Percentiles rank a stretch among this genome's conserved stretches.
Evolutionary conservation across 2,888 invertebrate species (phyloP).

Genomic region (Flexamia atlantica): DNA sequence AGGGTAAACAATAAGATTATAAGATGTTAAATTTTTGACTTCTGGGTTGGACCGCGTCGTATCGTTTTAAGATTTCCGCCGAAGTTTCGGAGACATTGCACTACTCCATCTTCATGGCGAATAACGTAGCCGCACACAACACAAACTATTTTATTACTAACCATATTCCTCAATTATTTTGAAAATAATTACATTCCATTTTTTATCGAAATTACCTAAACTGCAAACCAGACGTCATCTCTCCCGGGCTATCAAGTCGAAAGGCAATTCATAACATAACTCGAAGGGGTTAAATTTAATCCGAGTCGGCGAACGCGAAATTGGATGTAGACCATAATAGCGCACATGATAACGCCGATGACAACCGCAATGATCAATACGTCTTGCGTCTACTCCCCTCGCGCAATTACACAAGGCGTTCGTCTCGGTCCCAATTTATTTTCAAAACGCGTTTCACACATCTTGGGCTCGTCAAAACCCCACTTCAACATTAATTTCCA

Average conservation of each 20-base stretch:
- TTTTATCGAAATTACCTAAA: too few relatives aligned
- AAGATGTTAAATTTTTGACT: too few relatives aligned
- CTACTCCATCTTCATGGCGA: too few relatives aligned
- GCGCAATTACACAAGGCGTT: constrained; percentile 4
- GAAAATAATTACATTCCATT: too few relatives aligned
- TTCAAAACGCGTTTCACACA: constrained; percentile 38
- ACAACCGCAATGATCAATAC: background rate
- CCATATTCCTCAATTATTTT: too few relatives aligned
- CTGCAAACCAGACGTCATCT: background rate
- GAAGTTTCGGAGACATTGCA: too few relatives aligned
- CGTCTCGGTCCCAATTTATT: constrained; percentile 17
- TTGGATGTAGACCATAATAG: constrained; percentile 29
- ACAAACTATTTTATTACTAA: too few relatives aligned
- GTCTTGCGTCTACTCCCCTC: constrained; percentile 15
- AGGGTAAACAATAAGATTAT: too few relatives aligned
- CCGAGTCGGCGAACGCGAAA: background rate
- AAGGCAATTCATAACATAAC: background rate
- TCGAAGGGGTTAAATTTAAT: constrained; percentile 39
- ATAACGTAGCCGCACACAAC: too few relatives aligned
- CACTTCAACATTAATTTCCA: constrained; percentile 32
- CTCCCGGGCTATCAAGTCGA: background rate
- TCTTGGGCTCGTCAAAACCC: background rate
- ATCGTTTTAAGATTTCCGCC: too few relatives aligned
- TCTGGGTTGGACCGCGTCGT: too few relatives aligned
- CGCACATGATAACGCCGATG: constrained; percentile 10